Conservation (phyloP, 92 coral and sea anemone species). For the Paragorgia papillata region DNA sequence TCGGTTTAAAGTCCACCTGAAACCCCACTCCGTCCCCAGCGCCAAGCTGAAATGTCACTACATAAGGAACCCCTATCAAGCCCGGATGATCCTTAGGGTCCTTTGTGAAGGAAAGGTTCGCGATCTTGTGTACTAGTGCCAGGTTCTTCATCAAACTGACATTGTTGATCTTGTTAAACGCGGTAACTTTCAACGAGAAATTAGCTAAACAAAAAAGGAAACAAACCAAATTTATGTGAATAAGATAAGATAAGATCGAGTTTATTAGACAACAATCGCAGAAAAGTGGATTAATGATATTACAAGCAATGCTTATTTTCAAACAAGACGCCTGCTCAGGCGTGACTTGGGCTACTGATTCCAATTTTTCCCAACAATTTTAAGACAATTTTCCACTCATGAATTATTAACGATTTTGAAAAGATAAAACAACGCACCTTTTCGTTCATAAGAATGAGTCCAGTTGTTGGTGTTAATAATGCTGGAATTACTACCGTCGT, state of each 20-base stretch:
- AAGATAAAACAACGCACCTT: background rate
- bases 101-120: background rate
- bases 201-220: background rate
- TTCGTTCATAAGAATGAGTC: background rate
- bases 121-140: background rate
- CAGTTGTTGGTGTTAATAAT: background rate
- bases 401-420: too few species aligned
- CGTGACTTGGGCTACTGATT: too few species aligned
- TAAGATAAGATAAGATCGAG: too few species aligned
- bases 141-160: background rate
- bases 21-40: slow-evolving; percentile 1
- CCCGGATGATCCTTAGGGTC: background rate
- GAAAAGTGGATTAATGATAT: too few species aligned
- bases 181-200: background rate
- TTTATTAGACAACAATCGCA: too few species aligned
- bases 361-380: too few species aligned
- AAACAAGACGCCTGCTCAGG: too few species aligned
- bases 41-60: background rate
- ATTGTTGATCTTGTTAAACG: background rate
- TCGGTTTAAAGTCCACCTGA: background rate
- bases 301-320: too few species aligned
- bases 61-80: background rate
- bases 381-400: too few species aligned
- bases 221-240: too few species aligned
- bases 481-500: background rate